A percentile compares a stretch with the other conserved stretches of the same genome.
Conservation (phyloP, 2,888 invertebrate genomes). For the Morpho helenor region DNA sequence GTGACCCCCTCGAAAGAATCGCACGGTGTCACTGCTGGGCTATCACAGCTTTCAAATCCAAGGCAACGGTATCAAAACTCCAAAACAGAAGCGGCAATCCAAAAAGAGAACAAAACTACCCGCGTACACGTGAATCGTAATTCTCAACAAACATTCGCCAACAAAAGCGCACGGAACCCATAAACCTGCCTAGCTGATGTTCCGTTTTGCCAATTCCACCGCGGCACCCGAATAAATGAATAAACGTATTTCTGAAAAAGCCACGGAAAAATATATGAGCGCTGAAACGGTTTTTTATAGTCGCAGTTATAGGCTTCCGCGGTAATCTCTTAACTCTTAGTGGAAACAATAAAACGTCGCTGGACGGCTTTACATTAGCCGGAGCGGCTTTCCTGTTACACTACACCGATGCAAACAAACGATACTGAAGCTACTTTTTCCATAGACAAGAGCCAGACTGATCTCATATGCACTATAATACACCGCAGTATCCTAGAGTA, state of each 20-base stretch:
- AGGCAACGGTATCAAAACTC: constrained; percentile 19
- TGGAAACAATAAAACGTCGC: constrained; percentile 42
- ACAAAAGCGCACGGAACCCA: constrained; percentile 35
- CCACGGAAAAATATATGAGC: constrained; percentile 35
- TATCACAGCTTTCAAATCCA: not conserved
- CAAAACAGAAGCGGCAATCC: constrained; percentile 23
- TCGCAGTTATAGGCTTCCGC: constrained; percentile 41
- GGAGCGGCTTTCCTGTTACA: not conserved
- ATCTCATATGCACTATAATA: too few species aligned
- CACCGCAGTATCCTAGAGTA: too few species aligned
- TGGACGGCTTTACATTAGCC: constrained; percentile 29
- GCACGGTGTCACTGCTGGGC: too few species aligned
- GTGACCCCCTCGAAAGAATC: too few species aligned
- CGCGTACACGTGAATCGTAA: constrained; percentile 30
- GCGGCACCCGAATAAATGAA: constrained; percentile 35
- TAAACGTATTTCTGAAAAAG: constrained; percentile 47
- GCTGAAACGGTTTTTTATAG: constrained; percentile 44
- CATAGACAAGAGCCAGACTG: too few species aligned
- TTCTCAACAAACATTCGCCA: constrained; percentile 31
- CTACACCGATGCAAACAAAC: not conserved
- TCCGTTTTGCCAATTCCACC: constrained; percentile 28
- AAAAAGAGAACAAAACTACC: constrained; percentile 27
- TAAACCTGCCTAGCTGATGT: constrained; percentile 33
- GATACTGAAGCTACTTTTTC: too few species aligned
- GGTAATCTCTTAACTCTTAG: constrained; percentile 63